Evolutionary conservation across 2,888 invertebrate genomes (phyloP), one percentile per base, ranked within the genome.

Genomic region (Arrhopalites spinosus): DNA sequence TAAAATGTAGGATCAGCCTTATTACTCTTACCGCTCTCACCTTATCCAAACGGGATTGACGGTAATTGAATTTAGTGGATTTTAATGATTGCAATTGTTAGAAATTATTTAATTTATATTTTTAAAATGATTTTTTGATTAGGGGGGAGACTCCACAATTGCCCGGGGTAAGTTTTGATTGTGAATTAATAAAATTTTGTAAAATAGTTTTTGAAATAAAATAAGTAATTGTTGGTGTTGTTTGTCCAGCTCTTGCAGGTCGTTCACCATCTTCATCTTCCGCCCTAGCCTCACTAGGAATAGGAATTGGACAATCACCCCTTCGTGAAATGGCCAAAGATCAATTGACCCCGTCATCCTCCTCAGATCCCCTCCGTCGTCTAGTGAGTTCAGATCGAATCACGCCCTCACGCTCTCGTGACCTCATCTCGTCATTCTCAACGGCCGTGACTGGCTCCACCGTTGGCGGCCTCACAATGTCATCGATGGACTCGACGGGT

Each of bases 11-110:
- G 86, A 86, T 74, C 84, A 84, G 75, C 84, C 86, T 75, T 84
- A 84, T 81, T 85, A 85, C 80, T 84, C 85, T 76, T 90, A 91
- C 80, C 89, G 91, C 81, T 89, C 90, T 76, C 90, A 91, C 74
- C 86, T 91, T n/a, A 78, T 77, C 27, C 50, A 56, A 25, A 81
- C 77, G 66, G 82, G 81, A 69, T 74, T 81, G 56, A 81, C 78
- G 36, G 36, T 36, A 36, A 36, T 36, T 36, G 11, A 36, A 36
- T 36, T 36, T 7, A 36, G 5, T 36, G 11, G 36, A 7, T 36
- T 36, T 36, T 36, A 36, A 36, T 36, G 36, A 36, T 7, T 11
- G 36, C 36, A n/a, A n/a, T n/a, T n/a, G n/a, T n/a, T n/a, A n/a
- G n/a, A n/a, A n/a, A n/a, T n/a, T 36, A 11, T 36, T 3, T 7